phyloP scores from a whole-genome alignment of 2,113 vertebrate species.

The Clarias macrocephalus region DNA sequence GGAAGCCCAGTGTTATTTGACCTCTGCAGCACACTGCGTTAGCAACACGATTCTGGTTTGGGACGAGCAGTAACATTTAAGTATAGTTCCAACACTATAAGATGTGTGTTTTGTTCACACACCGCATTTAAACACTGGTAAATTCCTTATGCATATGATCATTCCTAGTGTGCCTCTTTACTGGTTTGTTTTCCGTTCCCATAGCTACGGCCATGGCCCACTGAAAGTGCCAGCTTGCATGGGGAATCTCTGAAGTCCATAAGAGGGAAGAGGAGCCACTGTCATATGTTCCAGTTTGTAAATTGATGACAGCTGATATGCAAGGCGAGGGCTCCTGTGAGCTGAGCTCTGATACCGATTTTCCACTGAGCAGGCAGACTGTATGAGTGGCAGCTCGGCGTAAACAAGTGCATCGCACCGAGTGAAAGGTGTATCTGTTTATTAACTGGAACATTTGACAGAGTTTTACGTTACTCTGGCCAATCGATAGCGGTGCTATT shows the following conservation, averaged over 20 bases:
- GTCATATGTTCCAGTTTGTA: constrained; percentile 40
- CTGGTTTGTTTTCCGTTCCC: constrained; percentile 19
- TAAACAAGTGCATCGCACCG: constrained; percentile 39
- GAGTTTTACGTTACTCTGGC: background rate
- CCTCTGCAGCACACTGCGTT: constrained; percentile 7
- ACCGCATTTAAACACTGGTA: background rate
- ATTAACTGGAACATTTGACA: background rate
- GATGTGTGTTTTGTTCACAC: too few relatives aligned
- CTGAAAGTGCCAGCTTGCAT: constrained; percentile 17
- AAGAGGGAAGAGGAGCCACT: constrained; percentile 26
- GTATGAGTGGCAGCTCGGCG: constrained; percentile 6
- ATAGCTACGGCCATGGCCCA: background rate
- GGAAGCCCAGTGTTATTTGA: constrained; percentile 24
- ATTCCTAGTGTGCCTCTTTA: background rate
- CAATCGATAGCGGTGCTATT: background rate
- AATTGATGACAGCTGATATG: constrained; percentile 55
- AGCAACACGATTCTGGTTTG: constrained; percentile 39
- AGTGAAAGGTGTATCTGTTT: background rate
- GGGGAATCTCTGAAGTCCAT: constrained; percentile 39
- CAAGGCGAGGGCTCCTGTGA: constrained; percentile 28
- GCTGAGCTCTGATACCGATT: constrained; percentile 44
- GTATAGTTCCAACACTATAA: background rate
- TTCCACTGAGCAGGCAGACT: constrained; percentile 52
- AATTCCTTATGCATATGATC: background rate
- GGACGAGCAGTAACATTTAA: background rate